Base-by-base conservation (phyloP, 1,140 invertebrate species). In the Ganaspis sp. region DNA sequence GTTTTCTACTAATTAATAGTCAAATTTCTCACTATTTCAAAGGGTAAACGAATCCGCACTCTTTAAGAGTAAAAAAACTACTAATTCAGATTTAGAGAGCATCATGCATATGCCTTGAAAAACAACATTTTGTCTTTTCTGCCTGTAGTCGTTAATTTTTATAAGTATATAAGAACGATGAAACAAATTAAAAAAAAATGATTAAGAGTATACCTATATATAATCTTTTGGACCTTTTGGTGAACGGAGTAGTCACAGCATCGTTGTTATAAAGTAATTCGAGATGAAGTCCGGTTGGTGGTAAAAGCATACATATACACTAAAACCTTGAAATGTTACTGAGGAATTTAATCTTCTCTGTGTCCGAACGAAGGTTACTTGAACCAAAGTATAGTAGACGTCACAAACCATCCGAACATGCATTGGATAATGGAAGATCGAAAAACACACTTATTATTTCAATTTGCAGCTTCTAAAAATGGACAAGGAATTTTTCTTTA, bases 281-380 rank as follows among this genome's bases (percentile, higher is more conserved):
- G 12, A 64, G 58, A 64, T 64, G 23, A 64, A 64, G 26, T 64
- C 23, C 58, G 58, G 58, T 64, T 64, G 21, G 54, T 69, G 38
- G 54, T 81, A 83, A 83, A 84, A 81, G 83, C 78, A 83, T 78
- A 84, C 75, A 38, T 78, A 70, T 81, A 78, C 73, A 70, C 23
- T 74, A 70, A 54, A 73, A 75, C 49, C 49, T 74, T 73, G 82
- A 69, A 53, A 75, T 73, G 77, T 79, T 79, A 76, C 70, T 74
- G 77, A 15, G 80, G 77, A 77, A 81, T 81, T 78, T 75, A 81
- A 75, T 77, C 80, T 74, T 70, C 70, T 34, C 77, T 79, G 71
- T 75, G 75, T 79, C 77, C 75, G 58, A 64, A 64, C 72, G 78
- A 77, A 75, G 78, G 77, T 81, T 75, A 72, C 77, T 81, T 81